Evolutionary conservation across 2,888 invertebrate species (phyloP).

Genomic region (Macrosiphum euphorbiae): DNA sequence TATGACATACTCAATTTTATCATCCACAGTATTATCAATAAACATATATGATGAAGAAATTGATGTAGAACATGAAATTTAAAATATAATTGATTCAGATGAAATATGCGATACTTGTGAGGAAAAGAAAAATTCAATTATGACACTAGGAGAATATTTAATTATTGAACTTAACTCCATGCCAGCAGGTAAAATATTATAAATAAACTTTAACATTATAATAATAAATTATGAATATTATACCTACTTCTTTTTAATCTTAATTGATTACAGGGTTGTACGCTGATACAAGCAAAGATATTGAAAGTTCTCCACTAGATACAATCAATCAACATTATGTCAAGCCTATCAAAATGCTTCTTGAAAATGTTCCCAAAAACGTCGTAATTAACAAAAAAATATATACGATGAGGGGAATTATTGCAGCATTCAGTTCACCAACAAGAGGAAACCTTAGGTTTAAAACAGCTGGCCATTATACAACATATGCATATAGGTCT

Average conservation of each 20-base stretch:
- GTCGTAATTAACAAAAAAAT: not conserved
- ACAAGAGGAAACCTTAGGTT: not conserved
- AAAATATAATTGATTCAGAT: not conserved
- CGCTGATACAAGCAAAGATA: not conserved
- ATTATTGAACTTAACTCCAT: not conserved
- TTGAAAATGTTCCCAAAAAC: not conserved
- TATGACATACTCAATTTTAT: not conserved
- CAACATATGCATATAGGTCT: not conserved
- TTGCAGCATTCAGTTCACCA: not conserved
- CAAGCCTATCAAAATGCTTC: not conserved
- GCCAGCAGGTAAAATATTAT: not conserved
- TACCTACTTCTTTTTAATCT: not conserved
- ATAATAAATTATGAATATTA: not conserved
- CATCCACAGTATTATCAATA: not conserved
- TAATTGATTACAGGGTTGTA: not conserved
- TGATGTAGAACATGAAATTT: not conserved
- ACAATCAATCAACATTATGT: not conserved
- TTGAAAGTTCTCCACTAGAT: not conserved
- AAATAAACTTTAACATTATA: not conserved
- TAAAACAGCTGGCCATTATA: not conserved
- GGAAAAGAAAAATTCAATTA: not conserved
- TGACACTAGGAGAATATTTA: not conserved
- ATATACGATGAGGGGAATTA: not conserved
- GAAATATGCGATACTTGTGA: not conserved
- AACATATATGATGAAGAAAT: not conserved